Base-by-base conservation (phyloP, 2,797 vertebrate genomes). In the Erithacus rubecula region DNA sequence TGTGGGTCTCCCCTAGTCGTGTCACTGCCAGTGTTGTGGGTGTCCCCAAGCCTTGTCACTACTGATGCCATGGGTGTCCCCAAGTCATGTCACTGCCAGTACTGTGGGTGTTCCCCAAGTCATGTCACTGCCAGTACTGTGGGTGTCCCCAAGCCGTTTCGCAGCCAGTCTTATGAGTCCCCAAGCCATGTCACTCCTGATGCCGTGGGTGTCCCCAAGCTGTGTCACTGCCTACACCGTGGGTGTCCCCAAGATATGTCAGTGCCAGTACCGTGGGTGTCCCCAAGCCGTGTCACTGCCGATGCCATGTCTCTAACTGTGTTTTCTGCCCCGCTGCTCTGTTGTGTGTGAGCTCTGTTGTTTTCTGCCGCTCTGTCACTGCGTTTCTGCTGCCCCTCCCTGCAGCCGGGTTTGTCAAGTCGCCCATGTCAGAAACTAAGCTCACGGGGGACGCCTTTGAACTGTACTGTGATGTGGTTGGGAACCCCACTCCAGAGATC, bases 391-490 rank as follows among this genome's bases (percentile, higher is more conserved):
- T 97, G 97, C 98, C 98, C 98, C 98, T 98, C 98, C 98, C 98
- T 99, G 98, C 98, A 99, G 99, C 99, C 98, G 99, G 99, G 98
- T 99, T 99, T 98, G 99, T 99, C 98, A 99, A 99, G 98, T 99
- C 99, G 97, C 99, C 99, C 96, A 99, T 99, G 99, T 99, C 99
- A 98, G 99, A 99, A 98, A 99, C 99, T 97, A 99, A 99, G 97
- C 99, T 99, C 97, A 99, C 99, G 95, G 99, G 99, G 98, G 99
- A 99, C 98, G 99, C 99, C 98, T 99, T 99, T 98, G 99, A 99
- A 99, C 99, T 99, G 98, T 99, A 99, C 99, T 99, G 99, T 98
- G 99, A 99, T 91, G 99, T 99, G 98, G 98, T 99, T 67, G 99
- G 99, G 97, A 99, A 98, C 97, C 99, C 99, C 97, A 99, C 98